These are phyloP conservation scores for Chionodraco myersi DNA, from an alignment of 2,113 vertebrate genomes.

Conservation along the genomic window DNA sequence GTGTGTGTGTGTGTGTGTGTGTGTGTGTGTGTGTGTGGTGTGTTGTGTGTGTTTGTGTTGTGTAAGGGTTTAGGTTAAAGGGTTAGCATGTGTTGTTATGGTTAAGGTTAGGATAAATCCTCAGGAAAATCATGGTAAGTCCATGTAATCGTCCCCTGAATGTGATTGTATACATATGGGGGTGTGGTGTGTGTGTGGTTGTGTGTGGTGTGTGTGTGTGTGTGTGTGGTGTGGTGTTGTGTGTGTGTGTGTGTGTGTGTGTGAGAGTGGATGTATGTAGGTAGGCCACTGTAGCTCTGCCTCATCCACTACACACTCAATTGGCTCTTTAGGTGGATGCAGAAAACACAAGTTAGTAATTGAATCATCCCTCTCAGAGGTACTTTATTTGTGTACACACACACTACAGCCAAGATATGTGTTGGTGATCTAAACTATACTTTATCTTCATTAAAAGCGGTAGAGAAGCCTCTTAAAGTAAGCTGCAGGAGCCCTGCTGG, in stretches of 20 bases:
- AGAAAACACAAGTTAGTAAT: constrained; percentile 9
- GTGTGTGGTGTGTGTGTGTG: too few species aligned
- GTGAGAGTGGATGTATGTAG: not conserved
- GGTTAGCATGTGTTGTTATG: too few species aligned
- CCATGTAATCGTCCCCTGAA: too few species aligned
- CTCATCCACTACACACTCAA: not conserved
- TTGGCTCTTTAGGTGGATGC: not conserved
- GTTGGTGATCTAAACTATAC: not conserved
- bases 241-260: too few species aligned
- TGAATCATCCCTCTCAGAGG: not conserved
- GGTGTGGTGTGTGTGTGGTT: too few species aligned
- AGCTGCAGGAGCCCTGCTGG: not conserved
- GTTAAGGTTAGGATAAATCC: too few species aligned
- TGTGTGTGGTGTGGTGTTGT: not conserved
- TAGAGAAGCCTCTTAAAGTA: constrained; percentile 1
- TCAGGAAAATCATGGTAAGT: too few species aligned
- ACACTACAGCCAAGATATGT: not conserved
- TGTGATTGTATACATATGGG: too few species aligned
- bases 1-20: not conserved
- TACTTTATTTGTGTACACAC: not conserved
- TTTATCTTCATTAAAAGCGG: constrained; percentile 16
- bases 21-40: too few species aligned
- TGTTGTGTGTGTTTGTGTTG: too few species aligned
- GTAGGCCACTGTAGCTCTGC: constrained; percentile 2
- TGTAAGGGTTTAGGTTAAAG: too few species aligned